Evolutionary conservation across 2,113 vertebrate species (phyloP).

Genomic region (Pseudolaguvia tuberculata): DNA sequence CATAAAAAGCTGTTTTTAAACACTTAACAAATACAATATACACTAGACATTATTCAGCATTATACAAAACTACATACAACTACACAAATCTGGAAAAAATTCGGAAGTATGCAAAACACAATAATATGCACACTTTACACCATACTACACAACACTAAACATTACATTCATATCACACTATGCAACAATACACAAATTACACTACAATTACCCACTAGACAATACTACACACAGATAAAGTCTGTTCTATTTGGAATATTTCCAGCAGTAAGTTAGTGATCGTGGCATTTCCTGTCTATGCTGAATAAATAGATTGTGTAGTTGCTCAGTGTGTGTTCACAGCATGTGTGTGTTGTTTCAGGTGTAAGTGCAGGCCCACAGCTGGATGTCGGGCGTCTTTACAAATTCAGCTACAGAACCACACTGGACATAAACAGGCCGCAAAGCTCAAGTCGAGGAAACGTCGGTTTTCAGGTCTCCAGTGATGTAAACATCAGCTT

Average conservation of each 20-base stretch:
- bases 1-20: too few relatives aligned
- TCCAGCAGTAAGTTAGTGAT: background rate
- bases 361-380: constrained; percentile 81
- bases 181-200: too few relatives aligned
- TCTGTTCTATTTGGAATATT: background rate
- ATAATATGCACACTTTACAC: too few relatives aligned
- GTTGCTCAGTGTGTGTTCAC: background rate
- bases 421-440: constrained; percentile 78
- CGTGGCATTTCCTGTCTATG: background rate
- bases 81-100: too few relatives aligned
- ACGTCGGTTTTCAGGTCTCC: constrained; percentile 77
- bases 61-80: too few relatives aligned
- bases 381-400: constrained; percentile 83
- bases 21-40: too few relatives aligned
- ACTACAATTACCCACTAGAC: too few relatives aligned
- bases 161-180: too few relatives aligned
- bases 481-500: constrained; percentile 77
- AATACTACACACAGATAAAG: too few relatives aligned
- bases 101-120: too few relatives aligned
- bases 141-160: too few relatives aligned
- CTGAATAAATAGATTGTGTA: constrained; percentile 16
- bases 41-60: too few relatives aligned
- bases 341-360: constrained; percentile 64
- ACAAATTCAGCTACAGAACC: constrained; percentile 82
- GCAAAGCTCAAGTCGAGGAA: constrained; percentile 68